Base-by-base conservation (phyloP, 2,113 vertebrate species). In the Pachycephala philippinensis region DNA sequence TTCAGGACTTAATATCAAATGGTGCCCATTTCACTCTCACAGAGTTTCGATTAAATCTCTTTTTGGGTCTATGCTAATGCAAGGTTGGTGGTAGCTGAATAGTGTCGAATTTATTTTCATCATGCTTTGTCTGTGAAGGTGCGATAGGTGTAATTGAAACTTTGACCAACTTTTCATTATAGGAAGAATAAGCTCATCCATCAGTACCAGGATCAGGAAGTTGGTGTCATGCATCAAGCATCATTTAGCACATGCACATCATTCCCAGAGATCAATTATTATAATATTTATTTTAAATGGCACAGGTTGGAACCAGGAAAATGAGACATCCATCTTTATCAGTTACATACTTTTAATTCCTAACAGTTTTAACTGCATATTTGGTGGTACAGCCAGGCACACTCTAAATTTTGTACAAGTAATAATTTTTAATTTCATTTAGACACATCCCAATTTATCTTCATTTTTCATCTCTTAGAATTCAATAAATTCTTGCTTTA, bases 341-440 rank as follows among this genome's bases (percentile, higher is more conserved):
- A 93, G 87, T 94, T 86, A 42, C 72, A 89, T 90, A 89, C 59
- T 76, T 97, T 97, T 97, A 96, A 98, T 97, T 95, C 86, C 57
- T 92, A 92, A 74, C 5, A 26, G 22, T 92, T 80, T 94, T 96
- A 97, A 95, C 82, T 59, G 45, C 59, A 93, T 93, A 96, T 96
- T 94, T 93, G 19, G 9, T 83, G 50, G 69, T 71, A 92, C 21
- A 89, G 90, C 47, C 84, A 97, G 52, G 27, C 53, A 53, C 54
- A 92, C 45, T 87, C 57, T 87, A 87, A 80, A 93, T 95, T 97
- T 91, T 85, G 79, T 96, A 75, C 75, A 95, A 85, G 91, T 84
- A 94, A 97, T 98, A 72, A 77, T 97, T 98, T 98, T 95, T 95
- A 96, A 97, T 98, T 97, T 97, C 17, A 85, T 93, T 94, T 94